Base-by-base conservation (phyloP, 2,113 vertebrate genomes). In the Callocephalon fimbriatum region DNA sequence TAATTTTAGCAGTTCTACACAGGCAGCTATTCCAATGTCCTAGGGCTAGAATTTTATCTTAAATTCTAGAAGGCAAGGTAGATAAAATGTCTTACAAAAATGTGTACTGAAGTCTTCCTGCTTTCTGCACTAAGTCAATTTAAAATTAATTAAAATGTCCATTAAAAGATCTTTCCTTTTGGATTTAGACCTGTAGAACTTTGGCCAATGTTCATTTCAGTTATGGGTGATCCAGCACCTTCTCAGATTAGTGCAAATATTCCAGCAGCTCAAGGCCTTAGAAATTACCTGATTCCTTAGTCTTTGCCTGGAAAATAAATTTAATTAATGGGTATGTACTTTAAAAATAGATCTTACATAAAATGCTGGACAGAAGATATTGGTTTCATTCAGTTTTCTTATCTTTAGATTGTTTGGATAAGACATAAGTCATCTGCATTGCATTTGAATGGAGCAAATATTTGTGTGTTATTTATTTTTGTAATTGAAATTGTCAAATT, bases 1-100 rank as follows among this genome's bases (percentile, higher is more conserved):
- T 84, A 91, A 75, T 86, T 96, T 93, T 89, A 93, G 44, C 56
- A 48, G 19, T 78, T 93, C 45, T 87, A 87, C 32, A 61, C 47
- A 68, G 37, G 26, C 35, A 88, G 31, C 40, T 78, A 92, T 29
- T 72, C 48, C 19, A 75, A 58, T 58, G 48, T 86, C 91, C 50
- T 78, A 62, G 47, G 76, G 86, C 76, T 93, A 91, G 54, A 84
- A 78, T 71, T 81, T 83, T 67, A 50, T 68, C 75, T 54, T 87
- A 75, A 93, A 86, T 74, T 93, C 78, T 88, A 58, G 51, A 89
- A 83, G 38, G 44, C 23, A 88, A 80, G 42, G 40, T 50, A 86
- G 56, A 73, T 61, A 84, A 88, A 93, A 86, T 40, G 6, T 45
- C 56, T 74, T 50, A 76, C 18, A 83, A 91, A 96, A 88, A 71